Evolutionary conservation across 2,113 vertebrate species (phyloP).

Genomic region (Tetrax tetrax): DNA sequence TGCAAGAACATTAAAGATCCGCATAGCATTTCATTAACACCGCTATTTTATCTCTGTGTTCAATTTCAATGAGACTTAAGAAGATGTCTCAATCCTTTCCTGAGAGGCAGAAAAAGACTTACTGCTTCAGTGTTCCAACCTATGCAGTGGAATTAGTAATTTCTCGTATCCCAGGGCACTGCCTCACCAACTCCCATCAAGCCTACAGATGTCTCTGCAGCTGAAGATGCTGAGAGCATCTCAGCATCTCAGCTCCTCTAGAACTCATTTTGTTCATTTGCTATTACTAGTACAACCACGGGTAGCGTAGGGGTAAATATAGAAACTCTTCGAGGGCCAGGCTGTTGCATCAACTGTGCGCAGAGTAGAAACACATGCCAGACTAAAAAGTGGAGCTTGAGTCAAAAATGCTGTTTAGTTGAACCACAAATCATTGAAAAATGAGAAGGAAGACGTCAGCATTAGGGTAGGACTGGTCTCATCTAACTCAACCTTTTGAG

Average conservation of each 20-base stretch:
- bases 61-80: background rate
- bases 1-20: background rate
- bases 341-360: background rate
- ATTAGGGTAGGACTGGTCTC: background rate
- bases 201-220: background rate
- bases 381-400: background rate
- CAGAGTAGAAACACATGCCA: conserved; percentile 1
- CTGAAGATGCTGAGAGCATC: background rate
- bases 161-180: background rate
- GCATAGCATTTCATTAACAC: background rate
- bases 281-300: background rate
- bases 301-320: background rate
- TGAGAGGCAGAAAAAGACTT: background rate
- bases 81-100: background rate
- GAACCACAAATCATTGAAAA: background rate
- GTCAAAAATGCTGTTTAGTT: background rate
- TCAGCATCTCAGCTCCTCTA: background rate
- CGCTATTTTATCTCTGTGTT: background rate
- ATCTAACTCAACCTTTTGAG: background rate
- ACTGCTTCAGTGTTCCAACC: background rate
- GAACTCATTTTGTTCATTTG: background rate
- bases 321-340: background rate
- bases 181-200: background rate
- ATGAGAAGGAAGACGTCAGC: background rate
- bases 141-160: background rate